Conservation (phyloP, 2,797 vertebrate genomes). For the Parambassis ranga region DNA sequence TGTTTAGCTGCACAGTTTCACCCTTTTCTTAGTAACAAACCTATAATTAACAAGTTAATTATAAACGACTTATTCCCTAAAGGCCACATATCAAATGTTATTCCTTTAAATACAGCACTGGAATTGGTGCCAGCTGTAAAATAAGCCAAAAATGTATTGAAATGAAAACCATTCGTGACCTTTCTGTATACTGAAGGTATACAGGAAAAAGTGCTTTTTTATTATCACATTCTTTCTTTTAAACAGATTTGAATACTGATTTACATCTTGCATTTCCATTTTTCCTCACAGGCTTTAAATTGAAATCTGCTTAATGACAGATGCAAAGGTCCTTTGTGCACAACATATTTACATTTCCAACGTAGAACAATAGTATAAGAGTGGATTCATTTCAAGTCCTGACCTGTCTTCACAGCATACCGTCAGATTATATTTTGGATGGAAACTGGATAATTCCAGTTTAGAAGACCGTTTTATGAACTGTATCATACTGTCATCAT, state of each 20-base stretch:
- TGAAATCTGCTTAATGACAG: too few relatives aligned
- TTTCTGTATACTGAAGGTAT: neutral
- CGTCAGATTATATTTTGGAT: too few relatives aligned
- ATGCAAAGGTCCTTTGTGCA: too few relatives aligned
- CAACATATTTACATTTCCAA: too few relatives aligned
- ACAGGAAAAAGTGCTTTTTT: neutral
- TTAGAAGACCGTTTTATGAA: neutral
- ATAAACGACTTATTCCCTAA: slow-evolving; percentile 49
- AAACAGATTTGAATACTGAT: slow-evolving; percentile 30
- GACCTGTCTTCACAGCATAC: too few relatives aligned
- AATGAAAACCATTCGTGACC: neutral
- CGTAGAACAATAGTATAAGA: too few relatives aligned
- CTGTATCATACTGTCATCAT: neutral
- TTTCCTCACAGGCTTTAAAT: neutral
- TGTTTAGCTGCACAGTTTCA: slow-evolving; percentile 34
- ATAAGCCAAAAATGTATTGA: slow-evolving; percentile 18
- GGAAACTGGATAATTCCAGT: neutral
- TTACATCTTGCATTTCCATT: slow-evolving; percentile 16
- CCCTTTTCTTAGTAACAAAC: slow-evolving; percentile 18
- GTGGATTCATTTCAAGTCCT: too few relatives aligned
- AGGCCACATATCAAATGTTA: slow-evolving; percentile 21
- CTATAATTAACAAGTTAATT: slow-evolving; percentile 65
- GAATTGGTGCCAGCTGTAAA: slow-evolving; percentile 32
- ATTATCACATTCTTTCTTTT: neutral
- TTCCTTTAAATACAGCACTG: slow-evolving; percentile 4